Conservation (phyloP, 2,797 vertebrate genomes). For the Xyrichtys novacula region DNA sequence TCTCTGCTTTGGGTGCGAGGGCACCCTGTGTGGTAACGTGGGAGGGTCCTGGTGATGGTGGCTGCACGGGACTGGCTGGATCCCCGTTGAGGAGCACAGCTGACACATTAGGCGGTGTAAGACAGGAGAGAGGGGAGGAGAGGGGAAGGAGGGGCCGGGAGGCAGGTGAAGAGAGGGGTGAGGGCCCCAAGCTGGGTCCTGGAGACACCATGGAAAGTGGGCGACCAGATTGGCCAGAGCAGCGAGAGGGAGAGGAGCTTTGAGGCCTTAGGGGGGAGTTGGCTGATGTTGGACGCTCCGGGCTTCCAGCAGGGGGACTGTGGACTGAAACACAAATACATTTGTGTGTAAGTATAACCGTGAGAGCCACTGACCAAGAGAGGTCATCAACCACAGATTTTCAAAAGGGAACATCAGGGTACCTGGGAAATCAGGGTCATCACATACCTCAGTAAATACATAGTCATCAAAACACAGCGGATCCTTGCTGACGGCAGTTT, state of each 20-base stretch:
- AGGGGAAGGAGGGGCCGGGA: conserved; percentile 88
- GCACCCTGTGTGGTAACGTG: conserved; percentile 71
- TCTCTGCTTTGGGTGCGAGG: conserved; percentile 87
- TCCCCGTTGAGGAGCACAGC: conserved; percentile 88
- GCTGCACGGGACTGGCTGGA: conserved; percentile 68
- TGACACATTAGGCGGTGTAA: conserved; percentile 93
- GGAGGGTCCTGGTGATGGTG: conserved; percentile 77
- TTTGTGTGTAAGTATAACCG: conserved; percentile 8
- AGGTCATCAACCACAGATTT: not conserved
- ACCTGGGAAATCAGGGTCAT: conserved; percentile 1
- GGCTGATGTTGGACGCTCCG: conserved; percentile 89
- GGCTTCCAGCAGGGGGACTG: conserved; percentile 86
- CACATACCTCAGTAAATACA: too few relatives aligned
- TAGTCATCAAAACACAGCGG: too few relatives aligned
- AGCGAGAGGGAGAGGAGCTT: conserved; percentile 91
- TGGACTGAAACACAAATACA: conserved; percentile 76
- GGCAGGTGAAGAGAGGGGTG: conserved; percentile 77
- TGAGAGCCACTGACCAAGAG: not conserved
- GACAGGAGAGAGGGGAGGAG: conserved; percentile 90
- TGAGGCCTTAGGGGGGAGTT: conserved; percentile 91
- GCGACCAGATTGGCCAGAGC: conserved; percentile 86
- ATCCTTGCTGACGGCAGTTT: too few relatives aligned
- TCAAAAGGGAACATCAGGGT: not conserved
- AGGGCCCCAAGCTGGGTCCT: conserved; percentile 86
- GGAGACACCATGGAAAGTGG: conserved; percentile 89